Evolutionary conservation across 1,140 invertebrate genomes (phyloP).

Genomic region (Lasioglossum albipes): DNA sequence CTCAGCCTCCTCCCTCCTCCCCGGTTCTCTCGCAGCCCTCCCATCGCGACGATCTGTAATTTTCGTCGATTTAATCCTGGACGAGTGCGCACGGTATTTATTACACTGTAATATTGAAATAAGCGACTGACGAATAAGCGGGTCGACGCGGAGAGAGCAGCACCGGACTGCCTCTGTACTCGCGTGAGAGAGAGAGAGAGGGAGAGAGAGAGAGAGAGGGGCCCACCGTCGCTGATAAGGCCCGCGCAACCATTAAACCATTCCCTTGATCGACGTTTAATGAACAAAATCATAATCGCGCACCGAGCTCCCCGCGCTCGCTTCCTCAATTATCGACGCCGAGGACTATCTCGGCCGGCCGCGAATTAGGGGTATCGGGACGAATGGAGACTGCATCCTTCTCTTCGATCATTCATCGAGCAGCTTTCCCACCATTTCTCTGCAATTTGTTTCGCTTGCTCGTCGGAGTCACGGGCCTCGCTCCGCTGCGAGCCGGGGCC

Average conservation of each 20-base stretch:
- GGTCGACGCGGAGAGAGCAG: neutral
- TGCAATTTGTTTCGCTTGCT: no score
- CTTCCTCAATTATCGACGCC: slow-evolving; percentile 58
- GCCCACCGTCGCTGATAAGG: slow-evolving; percentile 25
- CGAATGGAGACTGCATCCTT: neutral
- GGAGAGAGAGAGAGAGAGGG: neutral
- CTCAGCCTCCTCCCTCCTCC: neutral
- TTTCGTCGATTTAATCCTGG: slow-evolving; percentile 47
- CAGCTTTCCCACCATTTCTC: no score
- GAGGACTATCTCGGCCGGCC: slow-evolving; percentile 31
- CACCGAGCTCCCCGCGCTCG: slow-evolving; percentile 29
- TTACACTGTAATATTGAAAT: slow-evolving; percentile 52
- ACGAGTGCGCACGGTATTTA: slow-evolving; percentile 39
- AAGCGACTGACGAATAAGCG: slow-evolving; percentile 38
- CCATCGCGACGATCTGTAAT: slow-evolving; percentile 24
- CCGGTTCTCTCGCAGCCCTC: no score
- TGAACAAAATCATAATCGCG: slow-evolving; percentile 69
- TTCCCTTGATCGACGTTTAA: slow-evolving; percentile 68
- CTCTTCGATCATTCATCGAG: neutral
- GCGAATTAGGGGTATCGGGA: slow-evolving; percentile 42
- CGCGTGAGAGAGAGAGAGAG: neutral
- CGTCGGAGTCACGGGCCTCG: no score
- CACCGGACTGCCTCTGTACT: no score
- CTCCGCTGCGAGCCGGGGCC: no score
- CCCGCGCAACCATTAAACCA: slow-evolving; percentile 37